Conservation (phyloP, 1,140 invertebrate genomes). For the Pogonomyrmex barbatus region DNA sequence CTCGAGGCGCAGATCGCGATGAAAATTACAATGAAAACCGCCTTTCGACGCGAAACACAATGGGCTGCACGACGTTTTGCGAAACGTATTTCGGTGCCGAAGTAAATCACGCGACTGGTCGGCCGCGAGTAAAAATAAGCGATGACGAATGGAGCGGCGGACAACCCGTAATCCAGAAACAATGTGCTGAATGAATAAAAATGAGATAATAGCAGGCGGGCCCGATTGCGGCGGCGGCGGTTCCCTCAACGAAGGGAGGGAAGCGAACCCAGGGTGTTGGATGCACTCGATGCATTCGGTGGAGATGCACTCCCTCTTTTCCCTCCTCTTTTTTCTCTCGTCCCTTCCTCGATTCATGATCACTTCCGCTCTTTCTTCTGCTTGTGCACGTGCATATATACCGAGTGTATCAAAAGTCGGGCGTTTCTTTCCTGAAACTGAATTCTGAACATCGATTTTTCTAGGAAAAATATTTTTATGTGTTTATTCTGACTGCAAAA, state of each 20-base stretch:
- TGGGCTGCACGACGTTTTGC: slow-evolving; percentile 46
- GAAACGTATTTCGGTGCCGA: slow-evolving; percentile 67
- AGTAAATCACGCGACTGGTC: slow-evolving; percentile 58
- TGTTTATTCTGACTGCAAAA: not conserved
- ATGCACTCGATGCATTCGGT: slow-evolving; percentile 51
- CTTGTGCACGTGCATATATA: not conserved
- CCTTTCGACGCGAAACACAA: slow-evolving; percentile 59
- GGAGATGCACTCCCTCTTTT: not conserved
- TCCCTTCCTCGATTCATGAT: slow-evolving; percentile 25
- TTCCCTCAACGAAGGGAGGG: slow-evolving; percentile 43
- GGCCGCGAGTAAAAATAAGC: slow-evolving; percentile 57
- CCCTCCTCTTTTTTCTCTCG: not conserved
- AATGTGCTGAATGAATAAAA: slow-evolving; percentile 79
- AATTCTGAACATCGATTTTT: slow-evolving; percentile 21
- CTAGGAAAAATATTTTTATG: slow-evolving; percentile 2
- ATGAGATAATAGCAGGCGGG: slow-evolving; percentile 74
- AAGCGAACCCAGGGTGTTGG: slow-evolving; percentile 54
- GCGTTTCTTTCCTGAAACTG: not conserved
- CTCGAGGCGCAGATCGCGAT: slow-evolving; percentile 7
- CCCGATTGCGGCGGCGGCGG: slow-evolving; percentile 13
- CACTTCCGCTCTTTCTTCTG: slow-evolving; percentile 27
- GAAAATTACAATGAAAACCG: slow-evolving; percentile 58
- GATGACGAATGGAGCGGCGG: slow-evolving; percentile 76
- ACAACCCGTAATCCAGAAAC: slow-evolving; percentile 78
- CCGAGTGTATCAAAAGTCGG: slow-evolving; percentile 25